Conservation (phyloP, 2,888 invertebrate species). For the Melanostoma scalare region DNA sequence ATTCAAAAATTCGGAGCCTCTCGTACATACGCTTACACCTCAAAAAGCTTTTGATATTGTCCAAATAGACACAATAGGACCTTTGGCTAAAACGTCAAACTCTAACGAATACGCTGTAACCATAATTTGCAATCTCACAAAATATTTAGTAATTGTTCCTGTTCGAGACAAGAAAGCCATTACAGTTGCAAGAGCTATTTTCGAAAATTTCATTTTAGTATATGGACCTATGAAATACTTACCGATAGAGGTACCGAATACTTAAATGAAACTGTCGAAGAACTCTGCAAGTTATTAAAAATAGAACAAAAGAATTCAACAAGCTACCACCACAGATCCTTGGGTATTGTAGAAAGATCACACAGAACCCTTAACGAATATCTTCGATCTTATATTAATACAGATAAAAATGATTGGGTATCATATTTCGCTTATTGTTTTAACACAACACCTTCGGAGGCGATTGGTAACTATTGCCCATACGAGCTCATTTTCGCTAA, state of each 20-base stretch:
- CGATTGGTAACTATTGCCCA: constrained; percentile 1
- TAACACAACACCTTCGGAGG: constrained; percentile 37
- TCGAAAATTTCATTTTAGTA: constrained; percentile 37
- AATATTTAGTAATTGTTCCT: constrained; percentile 25
- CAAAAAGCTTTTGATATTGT: constrained; percentile 27
- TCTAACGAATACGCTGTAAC: constrained; percentile 30
- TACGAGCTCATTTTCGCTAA: background rate
- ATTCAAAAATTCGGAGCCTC: background rate
- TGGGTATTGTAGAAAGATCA: constrained; percentile 51
- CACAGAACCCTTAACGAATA: constrained; percentile 32
- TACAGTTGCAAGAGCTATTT: constrained; percentile 39
- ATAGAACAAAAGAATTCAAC: constrained; percentile 24
- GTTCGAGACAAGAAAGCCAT: constrained; percentile 21
- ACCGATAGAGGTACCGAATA: constrained; percentile 38
- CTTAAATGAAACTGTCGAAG: constrained; percentile 14
- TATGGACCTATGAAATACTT: constrained; percentile 13
- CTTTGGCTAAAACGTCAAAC: constrained; percentile 19
- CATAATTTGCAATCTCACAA: constrained; percentile 32
- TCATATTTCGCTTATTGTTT: constrained; percentile 27
- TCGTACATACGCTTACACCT: constrained; percentile 26
- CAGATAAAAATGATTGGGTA: constrained; percentile 36
- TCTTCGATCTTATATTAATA: constrained; percentile 1
- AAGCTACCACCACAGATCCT: constrained; percentile 28
- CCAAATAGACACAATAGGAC: constrained; percentile 36
- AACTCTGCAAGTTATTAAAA: constrained; percentile 20